phyloP scores from a whole-genome alignment of 2,888 invertebrate species.

The Eupithecia centaureata region DNA sequence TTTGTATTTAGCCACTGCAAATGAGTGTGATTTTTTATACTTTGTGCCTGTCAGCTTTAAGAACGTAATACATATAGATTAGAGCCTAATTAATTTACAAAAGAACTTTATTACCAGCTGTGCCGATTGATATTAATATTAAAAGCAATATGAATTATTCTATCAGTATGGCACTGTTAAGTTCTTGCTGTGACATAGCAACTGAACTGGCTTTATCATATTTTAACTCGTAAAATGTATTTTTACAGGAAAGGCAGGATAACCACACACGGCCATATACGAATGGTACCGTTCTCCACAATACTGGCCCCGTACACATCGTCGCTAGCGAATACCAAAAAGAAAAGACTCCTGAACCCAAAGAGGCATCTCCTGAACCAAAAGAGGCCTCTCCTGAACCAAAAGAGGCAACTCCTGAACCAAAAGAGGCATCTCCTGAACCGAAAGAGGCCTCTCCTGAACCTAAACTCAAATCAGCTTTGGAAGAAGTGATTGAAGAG shows the following conservation, averaged over 20 bases:
- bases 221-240: not conserved
- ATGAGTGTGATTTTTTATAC: not conserved
- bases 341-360: conserved; percentile 54
- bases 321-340: conserved; percentile 71
- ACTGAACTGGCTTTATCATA: not conserved
- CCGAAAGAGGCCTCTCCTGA: conserved; percentile 45
- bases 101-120: not conserved
- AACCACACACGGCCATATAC: conserved; percentile 73
- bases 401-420: conserved; percentile 47
- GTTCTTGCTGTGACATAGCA: not conserved
- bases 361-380: conserved; percentile 48
- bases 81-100: not conserved
- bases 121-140: not conserved
- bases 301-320: conserved; percentile 73
- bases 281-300: conserved; percentile 72
- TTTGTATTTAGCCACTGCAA: not conserved
- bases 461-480: conserved; percentile 34
- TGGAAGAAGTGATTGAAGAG: conserved; percentile 36
- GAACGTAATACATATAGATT: not conserved
- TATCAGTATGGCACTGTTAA: not conserved
- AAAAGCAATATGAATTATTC: not conserved
- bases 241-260: conserved; percentile 71
- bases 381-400: conserved; percentile 50
- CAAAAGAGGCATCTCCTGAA: conserved; percentile 50
- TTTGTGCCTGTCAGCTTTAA: not conserved